Percentiles rank a stretch among this genome's conserved stretches.
phyloP scores from a whole-genome alignment of 2,113 vertebrate genomes.

The Camelus dromedarius region DNA sequence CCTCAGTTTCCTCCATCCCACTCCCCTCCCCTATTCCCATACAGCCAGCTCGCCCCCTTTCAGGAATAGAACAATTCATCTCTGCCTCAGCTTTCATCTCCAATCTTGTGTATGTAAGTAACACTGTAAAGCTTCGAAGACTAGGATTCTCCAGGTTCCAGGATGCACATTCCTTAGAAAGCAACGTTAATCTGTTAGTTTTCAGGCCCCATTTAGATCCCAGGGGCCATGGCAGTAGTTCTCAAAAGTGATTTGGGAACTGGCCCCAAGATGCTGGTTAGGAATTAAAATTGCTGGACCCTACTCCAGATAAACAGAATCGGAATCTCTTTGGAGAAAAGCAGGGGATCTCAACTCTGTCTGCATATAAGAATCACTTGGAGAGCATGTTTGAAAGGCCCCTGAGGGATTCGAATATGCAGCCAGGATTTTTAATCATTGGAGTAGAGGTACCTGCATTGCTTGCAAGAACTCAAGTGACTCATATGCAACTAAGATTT shows the following conservation, averaged over 20 bases:
- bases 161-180: neutral
- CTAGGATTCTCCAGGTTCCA: neutral
- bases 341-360: neutral
- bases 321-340: conserved; percentile 19
- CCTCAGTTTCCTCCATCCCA: neutral
- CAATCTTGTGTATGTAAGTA: neutral
- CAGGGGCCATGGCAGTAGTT: neutral
- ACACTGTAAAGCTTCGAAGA: neutral
- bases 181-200: neutral
- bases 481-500: neutral
- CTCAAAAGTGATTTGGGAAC: neutral
- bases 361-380: neutral
- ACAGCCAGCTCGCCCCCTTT: neutral
- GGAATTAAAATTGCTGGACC: neutral
- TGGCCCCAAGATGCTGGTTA: neutral
- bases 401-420: neutral
- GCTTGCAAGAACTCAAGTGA: neutral
- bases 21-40: accelerated
- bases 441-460: neutral
- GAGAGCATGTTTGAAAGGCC: neutral
- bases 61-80: neutral
- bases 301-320: neutral
- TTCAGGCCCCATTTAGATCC: neutral
- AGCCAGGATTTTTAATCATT: neutral
- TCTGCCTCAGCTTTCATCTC: neutral